These are phyloP conservation scores for Microctonus aethiopoides DNA, from an alignment of 2,888 invertebrate species.

Conservation along the genomic window DNA sequence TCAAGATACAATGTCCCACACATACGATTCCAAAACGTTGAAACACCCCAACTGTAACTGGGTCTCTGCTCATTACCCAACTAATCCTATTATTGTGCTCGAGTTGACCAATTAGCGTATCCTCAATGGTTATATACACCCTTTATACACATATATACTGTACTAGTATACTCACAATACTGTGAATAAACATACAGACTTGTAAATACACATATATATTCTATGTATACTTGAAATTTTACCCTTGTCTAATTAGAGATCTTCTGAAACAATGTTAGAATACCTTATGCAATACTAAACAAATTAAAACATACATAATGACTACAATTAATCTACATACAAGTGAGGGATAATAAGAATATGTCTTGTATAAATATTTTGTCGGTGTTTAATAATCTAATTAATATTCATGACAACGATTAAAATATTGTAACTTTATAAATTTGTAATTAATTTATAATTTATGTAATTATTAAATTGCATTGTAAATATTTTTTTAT, in stretches of 20 bases:
- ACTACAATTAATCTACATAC: neutral
- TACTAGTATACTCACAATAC: neutral
- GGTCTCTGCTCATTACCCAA: conserved; percentile 17
- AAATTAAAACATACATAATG: neutral
- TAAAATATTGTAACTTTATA: too few relatives aligned
- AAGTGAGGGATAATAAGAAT: neutral
- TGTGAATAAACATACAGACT: neutral
- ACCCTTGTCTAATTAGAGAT: neutral
- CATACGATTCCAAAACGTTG: conserved; percentile 15
- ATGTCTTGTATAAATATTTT: neutral
- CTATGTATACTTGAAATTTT: neutral
- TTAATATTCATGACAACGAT: too few relatives aligned
- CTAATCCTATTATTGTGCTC: conserved; percentile 42
- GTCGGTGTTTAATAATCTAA: too few relatives aligned
- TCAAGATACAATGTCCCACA: neutral
- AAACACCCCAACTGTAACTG: conserved; percentile 20
- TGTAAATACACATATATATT: too few relatives aligned
- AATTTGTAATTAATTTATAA: too few relatives aligned
- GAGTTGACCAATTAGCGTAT: conserved; percentile 40
- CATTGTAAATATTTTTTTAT: too few relatives aligned
- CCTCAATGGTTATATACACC: conserved; percentile 1
- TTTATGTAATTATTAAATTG: too few relatives aligned
- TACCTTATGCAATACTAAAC: neutral
- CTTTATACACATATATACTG: neutral
- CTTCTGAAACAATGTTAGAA: neutral